These are phyloP conservation scores for Ormyrus nitidulus DNA, from an alignment of 2,888 invertebrate species.

Conservation along the genomic window DNA sequence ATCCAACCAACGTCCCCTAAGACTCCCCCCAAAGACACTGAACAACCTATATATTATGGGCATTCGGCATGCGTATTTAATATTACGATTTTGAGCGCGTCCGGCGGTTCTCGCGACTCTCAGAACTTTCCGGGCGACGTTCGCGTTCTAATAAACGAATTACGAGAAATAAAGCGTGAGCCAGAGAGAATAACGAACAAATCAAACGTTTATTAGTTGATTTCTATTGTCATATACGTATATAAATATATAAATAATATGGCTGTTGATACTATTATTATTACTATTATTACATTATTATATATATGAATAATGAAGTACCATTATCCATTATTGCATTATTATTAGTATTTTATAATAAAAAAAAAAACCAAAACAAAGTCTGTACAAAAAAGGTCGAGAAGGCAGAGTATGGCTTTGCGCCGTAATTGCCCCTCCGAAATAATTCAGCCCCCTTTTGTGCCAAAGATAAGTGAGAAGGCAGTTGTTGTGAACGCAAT, in stretches of 20 bases:
- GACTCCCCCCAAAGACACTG: background rate
- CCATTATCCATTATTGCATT: conserved; percentile 52
- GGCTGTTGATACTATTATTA: conserved; percentile 56
- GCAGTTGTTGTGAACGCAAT: too few relatives aligned
- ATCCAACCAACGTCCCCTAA: background rate
- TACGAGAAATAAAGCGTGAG: conserved; percentile 13
- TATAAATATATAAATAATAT: conserved; percentile 57
- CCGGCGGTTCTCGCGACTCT: conserved; percentile 13
- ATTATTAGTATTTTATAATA: conserved; percentile 55
- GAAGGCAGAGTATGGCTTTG: conserved; percentile 16
- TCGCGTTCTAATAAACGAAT: conserved; percentile 36
- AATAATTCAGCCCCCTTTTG: too few relatives aligned
- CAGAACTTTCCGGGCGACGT: background rate
- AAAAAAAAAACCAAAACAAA: conserved; percentile 21
- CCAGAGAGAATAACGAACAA: conserved; percentile 31
- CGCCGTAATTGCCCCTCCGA: background rate
- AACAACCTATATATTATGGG: conserved; percentile 20
- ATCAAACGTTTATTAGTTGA: conserved; percentile 54
- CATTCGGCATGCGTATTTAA: conserved; percentile 31
- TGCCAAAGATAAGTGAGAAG: background rate
- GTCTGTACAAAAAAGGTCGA: conserved; percentile 49
- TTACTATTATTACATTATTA: conserved; percentile 53
- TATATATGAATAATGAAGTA: conserved; percentile 40
- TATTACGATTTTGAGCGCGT: background rate
- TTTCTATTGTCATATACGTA: conserved; percentile 55